Conservation (phyloP, 1,140 invertebrate species). For the Melanaphis sacchari region DNA sequence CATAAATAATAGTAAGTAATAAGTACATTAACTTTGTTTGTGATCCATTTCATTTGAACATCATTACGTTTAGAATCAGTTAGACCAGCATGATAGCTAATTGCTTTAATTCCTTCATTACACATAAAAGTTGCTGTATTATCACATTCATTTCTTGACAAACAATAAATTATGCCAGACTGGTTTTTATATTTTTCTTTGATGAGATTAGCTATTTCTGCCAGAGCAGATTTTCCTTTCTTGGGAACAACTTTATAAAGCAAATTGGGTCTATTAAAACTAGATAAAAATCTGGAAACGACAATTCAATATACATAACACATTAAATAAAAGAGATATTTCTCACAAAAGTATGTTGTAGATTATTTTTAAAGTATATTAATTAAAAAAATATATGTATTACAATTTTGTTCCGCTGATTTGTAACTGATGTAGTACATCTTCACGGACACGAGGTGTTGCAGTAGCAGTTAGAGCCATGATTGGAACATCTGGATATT, state of each 20-base stretch:
- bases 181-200: constrained; percentile 72
- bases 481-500: constrained; percentile 71
- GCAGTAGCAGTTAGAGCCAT: constrained; percentile 84
- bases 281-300: constrained; percentile 52
- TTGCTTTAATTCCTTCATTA: constrained; percentile 73
- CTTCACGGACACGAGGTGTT: constrained; percentile 84
- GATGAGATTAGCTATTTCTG: constrained; percentile 78
- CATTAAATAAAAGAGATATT: neutral
- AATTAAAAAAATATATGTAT: neutral
- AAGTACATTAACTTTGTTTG: constrained; percentile 70
- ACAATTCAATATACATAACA: neutral
- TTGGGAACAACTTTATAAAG: constrained; percentile 65
- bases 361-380: neutral
- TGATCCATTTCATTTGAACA: constrained; percentile 84
- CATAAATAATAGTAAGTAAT: neutral
- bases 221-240: constrained; percentile 70
- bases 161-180: constrained; percentile 95
- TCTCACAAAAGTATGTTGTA: neutral
- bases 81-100: constrained; percentile 94
- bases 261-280: constrained; percentile 52
- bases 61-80: constrained; percentile 72
- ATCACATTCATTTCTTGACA: constrained; percentile 94
- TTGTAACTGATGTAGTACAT: constrained; percentile 87
- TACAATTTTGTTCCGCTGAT: constrained; percentile 65
- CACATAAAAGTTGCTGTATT: constrained; percentile 72